Evolutionary conservation across 2,888 invertebrate species (phyloP).

Genomic region (Seira ritae): DNA sequence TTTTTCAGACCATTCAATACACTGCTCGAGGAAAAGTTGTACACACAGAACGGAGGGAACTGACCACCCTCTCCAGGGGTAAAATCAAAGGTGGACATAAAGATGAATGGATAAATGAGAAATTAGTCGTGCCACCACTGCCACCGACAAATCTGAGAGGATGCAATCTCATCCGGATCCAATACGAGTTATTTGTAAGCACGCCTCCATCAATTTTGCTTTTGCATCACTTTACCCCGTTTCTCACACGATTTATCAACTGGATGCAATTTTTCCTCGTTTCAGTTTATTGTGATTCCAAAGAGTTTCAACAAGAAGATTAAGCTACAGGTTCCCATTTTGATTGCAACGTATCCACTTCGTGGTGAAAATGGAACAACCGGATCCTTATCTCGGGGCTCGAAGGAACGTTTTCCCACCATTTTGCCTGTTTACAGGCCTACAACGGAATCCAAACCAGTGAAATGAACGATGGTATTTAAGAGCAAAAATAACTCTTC

Average conservation of each 20-base stretch:
- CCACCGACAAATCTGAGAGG: conserved; percentile 96
- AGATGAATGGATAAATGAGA: conserved; percentile 91
- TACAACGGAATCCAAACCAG: conserved; percentile 67
- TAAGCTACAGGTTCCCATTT: conserved; percentile 92
- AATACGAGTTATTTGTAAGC: conserved; percentile 93
- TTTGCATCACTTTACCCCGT: no score
- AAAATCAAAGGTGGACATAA: conserved; percentile 88
- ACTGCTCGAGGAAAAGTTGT: conserved; percentile 90
- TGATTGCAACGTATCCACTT: conserved; percentile 94
- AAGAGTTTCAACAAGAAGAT: conserved; percentile 94
- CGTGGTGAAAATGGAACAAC: conserved; percentile 78
- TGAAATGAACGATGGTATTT: conserved; percentile 44
- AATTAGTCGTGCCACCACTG: conserved; percentile 93
- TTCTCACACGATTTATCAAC: no score
- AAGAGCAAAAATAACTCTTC: background rate
- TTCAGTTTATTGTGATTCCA: conserved; percentile 91
- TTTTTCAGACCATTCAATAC: conserved; percentile 91
- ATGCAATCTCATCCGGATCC: conserved; percentile 94
- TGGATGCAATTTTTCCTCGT: conserved; percentile 72
- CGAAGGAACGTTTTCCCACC: conserved; percentile 94
- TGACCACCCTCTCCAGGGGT: conserved; percentile 87
- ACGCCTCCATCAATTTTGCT: background rate
- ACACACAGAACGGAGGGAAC: conserved; percentile 89
- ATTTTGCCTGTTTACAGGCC: conserved; percentile 94
- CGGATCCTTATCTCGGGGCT: conserved; percentile 79